phyloP scores from a whole-genome alignment of 2,797 vertebrate species.

The Acipenser oxyrinchus region DNA sequence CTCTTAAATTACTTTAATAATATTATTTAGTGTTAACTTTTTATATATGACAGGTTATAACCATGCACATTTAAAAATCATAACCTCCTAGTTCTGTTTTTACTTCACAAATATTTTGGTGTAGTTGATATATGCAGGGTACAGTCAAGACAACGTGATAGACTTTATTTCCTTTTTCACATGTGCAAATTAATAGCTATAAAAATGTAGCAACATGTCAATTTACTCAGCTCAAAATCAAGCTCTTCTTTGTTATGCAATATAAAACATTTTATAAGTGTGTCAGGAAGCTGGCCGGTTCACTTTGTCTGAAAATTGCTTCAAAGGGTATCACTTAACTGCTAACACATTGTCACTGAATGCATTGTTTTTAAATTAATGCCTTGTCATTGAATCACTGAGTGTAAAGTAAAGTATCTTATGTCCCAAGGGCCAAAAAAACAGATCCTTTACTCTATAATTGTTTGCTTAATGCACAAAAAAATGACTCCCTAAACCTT shows the following conservation, averaged over 20 bases:
- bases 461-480: conserved; percentile 78
- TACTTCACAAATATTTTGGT: too few species aligned
- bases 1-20: too few species aligned
- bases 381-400: conserved; percentile 79
- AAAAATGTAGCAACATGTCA: conserved; percentile 34
- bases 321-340: conserved; percentile 69
- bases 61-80: too few species aligned
- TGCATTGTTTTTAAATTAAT: conserved; percentile 83
- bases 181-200: conserved; percentile 54
- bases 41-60: too few species aligned
- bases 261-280: conserved; percentile 29
- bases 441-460: conserved; percentile 74
- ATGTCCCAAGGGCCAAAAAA: conserved; percentile 60
- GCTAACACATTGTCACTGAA: conserved; percentile 65
- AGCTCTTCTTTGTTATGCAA: conserved; percentile 44
- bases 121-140: too few species aligned
- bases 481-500: conserved; percentile 65
- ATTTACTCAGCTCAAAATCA: conserved; percentile 26
- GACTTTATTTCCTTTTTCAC: conserved; percentile 23
- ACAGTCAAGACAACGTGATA: too few species aligned
- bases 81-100: too few species aligned
- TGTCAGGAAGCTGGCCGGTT: conserved; percentile 43
- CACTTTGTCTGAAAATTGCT: conserved; percentile 53
- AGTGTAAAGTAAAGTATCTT: conserved; percentile 67
- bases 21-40: too few species aligned